phyloP scores from a whole-genome alignment of 2,888 invertebrate genomes.

The Leptinotarsa peninsularis region DNA sequence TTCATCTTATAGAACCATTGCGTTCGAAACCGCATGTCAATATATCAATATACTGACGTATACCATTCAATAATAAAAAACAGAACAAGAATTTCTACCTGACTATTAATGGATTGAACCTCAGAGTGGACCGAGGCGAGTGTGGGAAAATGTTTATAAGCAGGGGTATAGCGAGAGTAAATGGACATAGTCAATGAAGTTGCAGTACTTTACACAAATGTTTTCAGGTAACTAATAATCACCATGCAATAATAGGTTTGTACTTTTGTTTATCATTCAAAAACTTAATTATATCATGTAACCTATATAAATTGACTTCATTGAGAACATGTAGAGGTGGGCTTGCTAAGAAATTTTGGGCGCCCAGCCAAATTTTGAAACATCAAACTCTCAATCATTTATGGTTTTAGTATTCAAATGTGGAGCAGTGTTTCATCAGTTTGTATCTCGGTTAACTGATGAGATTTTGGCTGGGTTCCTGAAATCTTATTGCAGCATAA shows the following conservation, averaged over 20 bases:
- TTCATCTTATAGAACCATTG: background rate
- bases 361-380: background rate
- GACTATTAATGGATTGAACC: constrained; percentile 12
- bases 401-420: constrained; percentile 5
- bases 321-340: background rate
- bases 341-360: background rate
- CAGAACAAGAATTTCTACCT: constrained; percentile 16
- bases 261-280: too few species aligned
- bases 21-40: background rate
- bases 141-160: constrained; percentile 10
- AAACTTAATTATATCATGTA: background rate
- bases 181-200: background rate
- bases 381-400: constrained; percentile 7
- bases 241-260: too few species aligned
- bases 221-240: too few species aligned
- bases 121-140: constrained; percentile 7
- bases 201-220: background rate
- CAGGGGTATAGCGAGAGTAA: background rate
- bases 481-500: background rate
- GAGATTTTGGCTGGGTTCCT: constrained; percentile 1
- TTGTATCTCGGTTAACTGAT: background rate
- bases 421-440: constrained; percentile 9
- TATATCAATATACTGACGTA: constrained; percentile 4
- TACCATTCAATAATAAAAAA: constrained; percentile 10
- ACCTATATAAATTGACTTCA: background rate